Percentiles rank a stretch among this genome's conserved stretches.
Evolutionary conservation across 2,797 vertebrate genomes (phyloP).

Genomic region (Acanthornis magna): DNA sequence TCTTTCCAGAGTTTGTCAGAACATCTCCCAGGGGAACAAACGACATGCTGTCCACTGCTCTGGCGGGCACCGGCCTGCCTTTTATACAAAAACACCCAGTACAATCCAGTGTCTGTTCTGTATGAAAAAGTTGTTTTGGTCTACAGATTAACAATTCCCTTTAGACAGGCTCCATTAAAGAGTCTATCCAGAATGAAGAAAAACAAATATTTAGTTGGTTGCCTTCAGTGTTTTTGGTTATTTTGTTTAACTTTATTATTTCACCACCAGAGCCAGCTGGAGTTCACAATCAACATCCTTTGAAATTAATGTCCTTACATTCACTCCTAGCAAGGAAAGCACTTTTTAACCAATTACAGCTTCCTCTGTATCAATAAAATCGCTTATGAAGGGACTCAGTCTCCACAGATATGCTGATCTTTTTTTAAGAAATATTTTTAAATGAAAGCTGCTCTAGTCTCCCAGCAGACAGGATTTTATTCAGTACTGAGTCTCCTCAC

Average conservation of each 20-base stretch:
- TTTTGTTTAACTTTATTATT: constrained; percentile 30
- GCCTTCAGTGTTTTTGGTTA: neutral
- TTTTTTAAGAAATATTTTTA: neutral
- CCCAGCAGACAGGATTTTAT: constrained; percentile 26
- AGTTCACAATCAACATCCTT: neutral
- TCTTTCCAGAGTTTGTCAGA: constrained; percentile 59
- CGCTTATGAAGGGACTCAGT: neutral
- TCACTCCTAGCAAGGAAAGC: neutral
- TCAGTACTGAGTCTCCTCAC: neutral
- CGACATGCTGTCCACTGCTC: constrained; percentile 42
- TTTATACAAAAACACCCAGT: constrained; percentile 50
- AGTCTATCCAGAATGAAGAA: constrained; percentile 60
- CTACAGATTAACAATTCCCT: constrained; percentile 60
- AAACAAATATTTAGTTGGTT: constrained; percentile 49
- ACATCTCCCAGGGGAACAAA: constrained; percentile 62
- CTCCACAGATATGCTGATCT: neutral
- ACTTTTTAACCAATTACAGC: neutral
- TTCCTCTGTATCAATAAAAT: neutral
- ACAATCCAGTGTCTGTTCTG: constrained; percentile 69
- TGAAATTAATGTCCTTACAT: neutral
- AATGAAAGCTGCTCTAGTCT: neutral
- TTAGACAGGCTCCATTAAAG: constrained; percentile 49
- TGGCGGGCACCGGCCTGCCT: constrained; percentile 29
- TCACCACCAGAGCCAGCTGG: neutral
- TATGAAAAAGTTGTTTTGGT: constrained; percentile 56